These are phyloP conservation scores for Eumeta japonica DNA, from an alignment of 1,140 invertebrate species.

Conservation along the genomic window DNA sequence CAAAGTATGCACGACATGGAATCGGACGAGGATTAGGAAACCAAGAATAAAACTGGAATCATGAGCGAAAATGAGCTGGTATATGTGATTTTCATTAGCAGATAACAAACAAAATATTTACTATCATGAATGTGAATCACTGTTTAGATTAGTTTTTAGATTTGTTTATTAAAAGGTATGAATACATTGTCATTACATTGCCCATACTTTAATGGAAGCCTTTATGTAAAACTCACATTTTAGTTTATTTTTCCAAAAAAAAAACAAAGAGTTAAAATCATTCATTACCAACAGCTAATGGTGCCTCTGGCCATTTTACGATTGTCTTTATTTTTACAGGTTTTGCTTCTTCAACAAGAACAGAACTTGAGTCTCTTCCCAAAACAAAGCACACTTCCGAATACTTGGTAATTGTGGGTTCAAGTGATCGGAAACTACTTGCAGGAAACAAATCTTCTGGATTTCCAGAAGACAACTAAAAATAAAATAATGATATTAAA, in stretches of 20 bases:
- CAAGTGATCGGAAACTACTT: conserved; percentile 72
- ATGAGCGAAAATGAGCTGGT: no score
- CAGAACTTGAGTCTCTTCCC: conserved; percentile 80
- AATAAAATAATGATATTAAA: conserved; percentile 4
- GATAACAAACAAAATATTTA: no score
- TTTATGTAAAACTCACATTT: no score
- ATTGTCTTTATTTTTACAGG: conserved; percentile 56
- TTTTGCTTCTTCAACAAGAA: conserved; percentile 77
- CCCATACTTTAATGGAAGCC: no score
- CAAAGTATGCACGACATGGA: no score
- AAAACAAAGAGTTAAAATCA: conserved; percentile 1
- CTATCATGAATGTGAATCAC: no score
- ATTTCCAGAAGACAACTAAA: conserved; percentile 58
- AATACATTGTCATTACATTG: no score
- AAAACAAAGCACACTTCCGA: conserved; percentile 73
- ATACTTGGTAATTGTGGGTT: conserved; percentile 76
- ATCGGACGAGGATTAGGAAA: no score
- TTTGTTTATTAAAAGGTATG: no score
- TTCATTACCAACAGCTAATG: conserved; percentile 66
- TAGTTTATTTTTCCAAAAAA: not conserved
- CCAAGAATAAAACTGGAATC: no score
- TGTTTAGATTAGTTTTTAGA: no score
- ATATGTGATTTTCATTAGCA: no score
- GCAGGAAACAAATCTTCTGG: conserved; percentile 82
- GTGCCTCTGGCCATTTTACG: conserved; percentile 82